Evolutionary conservation across 2,797 vertebrate genomes (phyloP).

Genomic region (Neoniphon sammara): DNA sequence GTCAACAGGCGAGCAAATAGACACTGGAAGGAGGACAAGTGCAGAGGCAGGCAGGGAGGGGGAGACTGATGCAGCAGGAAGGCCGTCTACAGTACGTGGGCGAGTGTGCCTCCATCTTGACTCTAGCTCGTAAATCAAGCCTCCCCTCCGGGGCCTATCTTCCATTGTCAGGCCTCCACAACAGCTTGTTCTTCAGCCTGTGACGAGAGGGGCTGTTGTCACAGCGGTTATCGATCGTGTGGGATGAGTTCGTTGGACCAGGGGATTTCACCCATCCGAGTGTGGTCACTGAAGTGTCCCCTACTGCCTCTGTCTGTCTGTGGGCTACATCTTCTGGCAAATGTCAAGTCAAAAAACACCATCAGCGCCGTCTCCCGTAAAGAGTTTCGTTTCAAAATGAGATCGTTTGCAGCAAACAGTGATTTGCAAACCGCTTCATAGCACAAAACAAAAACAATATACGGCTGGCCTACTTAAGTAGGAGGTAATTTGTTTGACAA

Average conservation of each 20-base stretch:
- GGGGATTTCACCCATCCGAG: constrained; percentile 74
- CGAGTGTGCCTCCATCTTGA: constrained; percentile 72
- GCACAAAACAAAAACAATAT: no score
- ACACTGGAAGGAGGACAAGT: constrained; percentile 58
- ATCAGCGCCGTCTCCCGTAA: constrained; percentile 30
- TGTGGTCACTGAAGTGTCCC: constrained; percentile 68
- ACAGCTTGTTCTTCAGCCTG: constrained; percentile 78
- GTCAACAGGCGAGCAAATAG: constrained; percentile 65
- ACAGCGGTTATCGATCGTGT: constrained; percentile 77
- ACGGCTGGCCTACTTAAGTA: no score
- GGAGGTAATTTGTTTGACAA: no score
- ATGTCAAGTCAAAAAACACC: constrained; percentile 42
- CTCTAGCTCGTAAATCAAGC: constrained; percentile 77
- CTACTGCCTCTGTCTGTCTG: constrained; percentile 70
- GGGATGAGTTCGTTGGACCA: constrained; percentile 75
- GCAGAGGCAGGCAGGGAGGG: constrained; percentile 47
- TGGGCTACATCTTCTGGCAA: constrained; percentile 54
- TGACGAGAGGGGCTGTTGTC: constrained; percentile 78
- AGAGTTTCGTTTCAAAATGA: constrained; percentile 13
- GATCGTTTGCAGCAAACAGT: no score
- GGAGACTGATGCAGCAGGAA: constrained; percentile 74
- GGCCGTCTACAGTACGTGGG: constrained; percentile 67
- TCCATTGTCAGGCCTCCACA: constrained; percentile 77
- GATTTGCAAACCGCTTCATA: background rate
- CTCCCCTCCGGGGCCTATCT: constrained; percentile 75